phyloP scores from a whole-genome alignment of 1,140 invertebrate species.

The Pseudachorutes palmiensis region DNA sequence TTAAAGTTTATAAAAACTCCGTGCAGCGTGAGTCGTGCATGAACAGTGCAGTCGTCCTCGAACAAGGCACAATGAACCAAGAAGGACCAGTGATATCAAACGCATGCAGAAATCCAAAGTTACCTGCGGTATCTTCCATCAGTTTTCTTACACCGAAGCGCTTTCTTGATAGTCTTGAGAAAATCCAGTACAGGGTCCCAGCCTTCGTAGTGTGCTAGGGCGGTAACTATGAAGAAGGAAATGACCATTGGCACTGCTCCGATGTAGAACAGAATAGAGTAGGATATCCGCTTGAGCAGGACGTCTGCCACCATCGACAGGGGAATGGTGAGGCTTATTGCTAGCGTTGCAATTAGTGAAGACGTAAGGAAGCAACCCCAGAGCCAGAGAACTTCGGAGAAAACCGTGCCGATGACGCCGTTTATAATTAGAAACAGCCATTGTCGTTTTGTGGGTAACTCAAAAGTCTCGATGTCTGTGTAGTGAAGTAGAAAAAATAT shows the following conservation, averaged over 20 bases:
- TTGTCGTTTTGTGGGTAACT: constrained; percentile 69
- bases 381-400: constrained; percentile 78
- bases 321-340: constrained; percentile 74
- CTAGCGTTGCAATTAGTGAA: constrained; percentile 71
- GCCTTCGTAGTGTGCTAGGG: constrained; percentile 72
- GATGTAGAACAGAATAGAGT: constrained; percentile 66
- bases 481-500: constrained; percentile 75
- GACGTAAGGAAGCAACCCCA: constrained; percentile 86
- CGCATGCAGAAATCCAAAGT: background rate
- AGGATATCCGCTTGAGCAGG: constrained; percentile 62
- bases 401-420: constrained; percentile 75
- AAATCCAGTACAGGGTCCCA: constrained; percentile 68
- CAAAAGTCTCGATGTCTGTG: constrained; percentile 64
- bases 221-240: constrained; percentile 63
- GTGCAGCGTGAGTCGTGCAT: too few relatives aligned
- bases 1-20: too few relatives aligned
- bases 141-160: background rate
- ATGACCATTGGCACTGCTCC: constrained; percentile 69
- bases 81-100: too few relatives aligned
- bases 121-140: constrained; percentile 2
- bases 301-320: constrained; percentile 75
- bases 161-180: constrained; percentile 45
- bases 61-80: too few relatives aligned
- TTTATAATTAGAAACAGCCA: constrained; percentile 69
- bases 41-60: too few relatives aligned